Evolutionary conservation across 2,113 vertebrate genomes (phyloP).

Genomic region (Crotalus tigris): DNA sequence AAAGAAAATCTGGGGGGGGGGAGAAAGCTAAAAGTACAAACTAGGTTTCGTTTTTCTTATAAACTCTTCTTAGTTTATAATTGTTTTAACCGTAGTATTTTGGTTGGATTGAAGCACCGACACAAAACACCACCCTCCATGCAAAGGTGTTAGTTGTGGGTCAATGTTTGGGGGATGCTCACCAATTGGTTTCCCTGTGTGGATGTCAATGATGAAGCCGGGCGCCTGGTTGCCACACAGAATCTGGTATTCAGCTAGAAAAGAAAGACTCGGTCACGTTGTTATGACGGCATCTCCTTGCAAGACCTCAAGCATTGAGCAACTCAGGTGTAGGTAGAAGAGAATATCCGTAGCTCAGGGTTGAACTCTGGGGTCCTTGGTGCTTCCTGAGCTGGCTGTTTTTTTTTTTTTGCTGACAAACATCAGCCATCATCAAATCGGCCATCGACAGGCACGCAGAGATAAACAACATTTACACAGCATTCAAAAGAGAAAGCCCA

Average conservation of each 20-base stretch:
- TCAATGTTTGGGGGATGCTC: constrained; percentile 32
- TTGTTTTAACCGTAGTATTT: background rate
- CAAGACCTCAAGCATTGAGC: background rate
- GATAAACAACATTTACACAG: background rate
- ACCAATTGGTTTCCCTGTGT: constrained; percentile 87
- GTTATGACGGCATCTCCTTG: background rate
- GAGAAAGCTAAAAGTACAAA: background rate
- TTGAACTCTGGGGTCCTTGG: background rate
- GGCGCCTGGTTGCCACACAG: constrained; percentile 89
- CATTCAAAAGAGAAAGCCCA: background rate
- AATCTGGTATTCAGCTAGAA: constrained; percentile 82
- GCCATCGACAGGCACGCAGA: background rate
- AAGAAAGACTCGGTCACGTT: background rate
- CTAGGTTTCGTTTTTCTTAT: background rate
- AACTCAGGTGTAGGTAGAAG: no score
- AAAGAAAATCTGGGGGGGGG: background rate
- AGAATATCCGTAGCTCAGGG: background rate
- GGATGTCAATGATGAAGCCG: constrained; percentile 88
- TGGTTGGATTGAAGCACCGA: background rate
- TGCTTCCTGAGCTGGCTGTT: background rate
- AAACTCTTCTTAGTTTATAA: background rate
- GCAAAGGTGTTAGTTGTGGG: background rate
- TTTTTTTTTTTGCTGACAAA: background rate
- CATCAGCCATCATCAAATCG: background rate
- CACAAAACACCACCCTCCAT: background rate